Conservation (phyloP, 2,888 invertebrate genomes). For the Tuberolachnus salignus region DNA sequence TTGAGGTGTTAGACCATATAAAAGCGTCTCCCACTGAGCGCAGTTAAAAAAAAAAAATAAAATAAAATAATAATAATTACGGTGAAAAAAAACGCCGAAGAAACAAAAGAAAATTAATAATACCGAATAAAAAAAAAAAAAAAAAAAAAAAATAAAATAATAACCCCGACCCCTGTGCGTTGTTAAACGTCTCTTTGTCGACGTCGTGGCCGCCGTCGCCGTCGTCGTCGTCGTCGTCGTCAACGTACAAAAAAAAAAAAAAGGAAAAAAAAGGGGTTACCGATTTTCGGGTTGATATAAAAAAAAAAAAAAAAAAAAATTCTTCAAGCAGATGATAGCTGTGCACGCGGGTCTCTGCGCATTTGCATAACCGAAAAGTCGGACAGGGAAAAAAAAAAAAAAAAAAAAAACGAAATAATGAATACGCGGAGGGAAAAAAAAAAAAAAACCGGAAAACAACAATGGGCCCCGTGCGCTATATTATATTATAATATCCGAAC, state of each 20-base stretch:
- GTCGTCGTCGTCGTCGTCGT: constrained; percentile 20
- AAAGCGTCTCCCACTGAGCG: constrained; percentile 48
- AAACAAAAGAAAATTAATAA: constrained; percentile 56
- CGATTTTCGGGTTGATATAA: constrained; percentile 41
- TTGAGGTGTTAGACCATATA: constrained; percentile 48
- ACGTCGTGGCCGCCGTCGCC: not conserved
- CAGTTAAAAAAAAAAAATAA: constrained; percentile 31
- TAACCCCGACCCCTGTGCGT: constrained; percentile 31
- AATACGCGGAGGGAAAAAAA: no score
- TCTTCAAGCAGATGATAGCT: constrained; percentile 45
- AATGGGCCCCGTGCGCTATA: no score
- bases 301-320: constrained; percentile 37
- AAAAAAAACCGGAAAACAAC: no score
- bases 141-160: constrained; percentile 23
- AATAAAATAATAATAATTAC: not conserved
- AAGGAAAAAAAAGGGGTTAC: constrained; percentile 33
- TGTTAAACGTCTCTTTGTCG: constrained; percentile 54
- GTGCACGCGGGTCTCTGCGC: not conserved
- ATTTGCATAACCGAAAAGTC: no score
- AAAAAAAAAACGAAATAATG: no score
- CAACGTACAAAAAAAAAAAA: no score
- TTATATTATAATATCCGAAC: no score
- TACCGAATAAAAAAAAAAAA: constrained; percentile 9
- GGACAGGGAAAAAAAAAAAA: no score
- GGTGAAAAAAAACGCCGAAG: constrained; percentile 23